Base-by-base conservation (phyloP, 1,140 invertebrate species). In the Melipona quadrifasciata region DNA sequence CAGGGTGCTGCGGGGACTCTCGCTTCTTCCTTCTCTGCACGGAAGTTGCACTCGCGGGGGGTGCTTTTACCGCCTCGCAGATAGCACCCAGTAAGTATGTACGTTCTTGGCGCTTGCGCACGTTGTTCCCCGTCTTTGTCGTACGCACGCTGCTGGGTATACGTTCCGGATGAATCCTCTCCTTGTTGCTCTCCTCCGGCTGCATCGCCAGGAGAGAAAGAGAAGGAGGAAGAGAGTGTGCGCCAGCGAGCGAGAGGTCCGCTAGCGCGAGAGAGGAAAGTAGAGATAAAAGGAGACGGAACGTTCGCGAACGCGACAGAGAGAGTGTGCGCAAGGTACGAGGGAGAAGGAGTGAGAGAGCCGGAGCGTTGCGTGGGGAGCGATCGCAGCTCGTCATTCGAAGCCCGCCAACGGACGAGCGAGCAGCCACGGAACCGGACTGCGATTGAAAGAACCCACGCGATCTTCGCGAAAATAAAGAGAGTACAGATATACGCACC, bases 331-430 rank as follows among this genome's bases (percentile, higher is more conserved):
- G 87, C 67, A 82, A 74, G 78, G 84, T 76, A 85, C 80, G 84
- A 82, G 72, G 65, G 83, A 87, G 85, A 84, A 85, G 24, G 83
- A 86, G 88, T 58, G 84, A 90, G 86, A 84, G 87, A 85, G 87
- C 80, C 84, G 89, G 82, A 85, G 83, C 58, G 86, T 84, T 88
- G 90, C 85, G 90, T 91, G 91, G 90, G 87, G 87, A 91, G 86
- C 85, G 90, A 93, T 89, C 90, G 87, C 88, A 87, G 89, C 89
- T 89, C 92, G 90, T 94, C 93, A 94, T 94, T 94, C 93, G 92
- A 94, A 94, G 93, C 93, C 93, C 93, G 93, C 93, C 93, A 94
- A 93, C 93, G 92, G 93, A 93, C 92, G 93, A 93, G 93, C 93
- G 93, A 93, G 91, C 93, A 94, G 89, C 92, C 87, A 92, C 92